phyloP scores from a whole-genome alignment of 2,113 vertebrate genomes.

The Nymphicus hollandicus region DNA sequence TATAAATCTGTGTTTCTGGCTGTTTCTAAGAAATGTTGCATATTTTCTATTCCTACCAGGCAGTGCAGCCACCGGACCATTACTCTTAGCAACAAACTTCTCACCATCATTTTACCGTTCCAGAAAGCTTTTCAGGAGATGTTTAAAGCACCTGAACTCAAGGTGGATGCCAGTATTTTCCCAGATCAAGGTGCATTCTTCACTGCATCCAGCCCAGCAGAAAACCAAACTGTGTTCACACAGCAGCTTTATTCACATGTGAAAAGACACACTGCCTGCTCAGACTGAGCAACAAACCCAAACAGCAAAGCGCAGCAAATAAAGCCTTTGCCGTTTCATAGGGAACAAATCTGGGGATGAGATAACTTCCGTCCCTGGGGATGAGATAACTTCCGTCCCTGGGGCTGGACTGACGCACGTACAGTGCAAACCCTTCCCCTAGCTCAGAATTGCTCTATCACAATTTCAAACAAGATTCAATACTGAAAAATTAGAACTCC shows the following conservation, averaged over 20 bases:
- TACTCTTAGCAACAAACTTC: background rate
- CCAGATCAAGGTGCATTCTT: background rate
- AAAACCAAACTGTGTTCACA: accelerated
- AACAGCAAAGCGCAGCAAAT: background rate
- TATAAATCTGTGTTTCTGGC: background rate
- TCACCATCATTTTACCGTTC: background rate
- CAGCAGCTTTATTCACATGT: background rate
- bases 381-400: background rate
- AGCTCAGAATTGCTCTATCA: background rate
- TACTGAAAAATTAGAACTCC: background rate
- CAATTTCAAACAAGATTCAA: background rate
- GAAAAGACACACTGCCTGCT: background rate
- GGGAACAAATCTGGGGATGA: background rate
- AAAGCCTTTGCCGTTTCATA: background rate
- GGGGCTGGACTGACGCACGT: background rate
- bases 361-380: background rate
- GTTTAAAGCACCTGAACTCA: background rate
- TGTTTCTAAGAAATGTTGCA: background rate
- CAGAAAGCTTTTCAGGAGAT: background rate
- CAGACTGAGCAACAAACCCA: background rate
- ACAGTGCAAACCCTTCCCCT: background rate
- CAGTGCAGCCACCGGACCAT: background rate
- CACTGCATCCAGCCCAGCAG: background rate
- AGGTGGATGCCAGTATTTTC: background rate
- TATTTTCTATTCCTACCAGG: background rate